phyloP scores from a whole-genome alignment of 2,113 vertebrate species.

The Podiceps cristatus region DNA sequence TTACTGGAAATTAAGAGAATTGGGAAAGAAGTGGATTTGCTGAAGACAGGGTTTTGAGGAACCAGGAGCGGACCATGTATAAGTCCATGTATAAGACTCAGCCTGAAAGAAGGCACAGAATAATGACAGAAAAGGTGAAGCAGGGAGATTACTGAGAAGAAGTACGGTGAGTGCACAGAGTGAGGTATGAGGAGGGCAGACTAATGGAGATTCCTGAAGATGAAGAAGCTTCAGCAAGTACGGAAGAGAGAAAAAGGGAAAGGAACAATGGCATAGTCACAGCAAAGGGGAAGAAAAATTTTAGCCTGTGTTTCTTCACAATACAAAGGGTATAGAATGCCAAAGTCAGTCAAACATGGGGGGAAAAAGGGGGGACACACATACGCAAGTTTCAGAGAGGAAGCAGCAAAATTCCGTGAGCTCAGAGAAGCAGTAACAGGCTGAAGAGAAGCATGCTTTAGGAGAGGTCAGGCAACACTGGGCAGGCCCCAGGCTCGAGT shows the following conservation, averaged over 20 bases:
- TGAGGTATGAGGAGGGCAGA: background rate
- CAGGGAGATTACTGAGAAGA: background rate
- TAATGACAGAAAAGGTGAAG: background rate
- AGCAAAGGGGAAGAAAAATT: background rate
- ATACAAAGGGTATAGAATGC: background rate
- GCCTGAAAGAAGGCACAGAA: background rate
- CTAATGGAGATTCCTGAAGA: background rate
- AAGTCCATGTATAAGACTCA: background rate
- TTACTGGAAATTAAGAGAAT: background rate
- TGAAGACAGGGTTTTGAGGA: background rate
- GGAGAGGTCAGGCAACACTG: background rate
- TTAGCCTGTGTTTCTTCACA: background rate
- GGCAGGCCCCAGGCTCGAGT: accelerated
- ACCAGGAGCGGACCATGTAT: background rate
- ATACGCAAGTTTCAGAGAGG: too few species aligned
- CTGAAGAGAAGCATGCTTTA: background rate
- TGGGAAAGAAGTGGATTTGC: background rate
- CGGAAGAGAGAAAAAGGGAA: background rate
- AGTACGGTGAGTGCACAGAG: background rate
- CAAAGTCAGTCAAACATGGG: background rate
- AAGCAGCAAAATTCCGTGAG: background rate
- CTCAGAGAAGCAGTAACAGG: background rate
- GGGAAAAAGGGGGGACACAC: too few species aligned
- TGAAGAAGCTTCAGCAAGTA: background rate
- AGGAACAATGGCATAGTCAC: background rate